Conservation (phyloP, 2,113 vertebrate species). For the Phaethon lepturus region DNA sequence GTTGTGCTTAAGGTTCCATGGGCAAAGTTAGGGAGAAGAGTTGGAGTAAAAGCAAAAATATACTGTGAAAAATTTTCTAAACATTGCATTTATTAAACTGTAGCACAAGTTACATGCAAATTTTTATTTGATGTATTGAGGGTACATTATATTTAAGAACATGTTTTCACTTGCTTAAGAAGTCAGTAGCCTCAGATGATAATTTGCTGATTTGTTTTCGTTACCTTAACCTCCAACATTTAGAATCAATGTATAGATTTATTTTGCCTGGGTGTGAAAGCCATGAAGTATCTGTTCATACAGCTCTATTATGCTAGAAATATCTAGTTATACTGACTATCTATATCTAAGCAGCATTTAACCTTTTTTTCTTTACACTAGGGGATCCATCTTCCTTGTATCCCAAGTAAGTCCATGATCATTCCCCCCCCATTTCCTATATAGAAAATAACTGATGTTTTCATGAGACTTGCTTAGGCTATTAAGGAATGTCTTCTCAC, state of each 20-base stretch:
- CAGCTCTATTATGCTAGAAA: not conserved
- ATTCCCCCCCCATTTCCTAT: not conserved
- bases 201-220: not conserved
- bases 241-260: not conserved
- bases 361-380: not conserved
- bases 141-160: not conserved
- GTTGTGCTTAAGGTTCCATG: not conserved
- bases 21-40: not conserved
- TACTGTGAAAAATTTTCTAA: not conserved
- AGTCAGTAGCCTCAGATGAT: not conserved
- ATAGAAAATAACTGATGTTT: not conserved
- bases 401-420: not conserved
- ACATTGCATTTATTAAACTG: not conserved
- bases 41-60: not conserved
- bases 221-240: not conserved
- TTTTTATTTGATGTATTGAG: not conserved
- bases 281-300: not conserved
- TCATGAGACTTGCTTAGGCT: not conserved
- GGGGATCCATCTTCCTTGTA: not conserved
- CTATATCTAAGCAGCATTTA: not conserved
- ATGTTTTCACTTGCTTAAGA: not conserved
- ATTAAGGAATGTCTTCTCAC: not conserved
- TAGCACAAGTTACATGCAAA: not conserved
- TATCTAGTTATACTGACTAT: not conserved
- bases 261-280: not conserved